Evolutionary conservation across 2,888 invertebrate species (phyloP), one percentile per base, ranked within the genome.

Genomic region (Terebella lapidaria): DNA sequence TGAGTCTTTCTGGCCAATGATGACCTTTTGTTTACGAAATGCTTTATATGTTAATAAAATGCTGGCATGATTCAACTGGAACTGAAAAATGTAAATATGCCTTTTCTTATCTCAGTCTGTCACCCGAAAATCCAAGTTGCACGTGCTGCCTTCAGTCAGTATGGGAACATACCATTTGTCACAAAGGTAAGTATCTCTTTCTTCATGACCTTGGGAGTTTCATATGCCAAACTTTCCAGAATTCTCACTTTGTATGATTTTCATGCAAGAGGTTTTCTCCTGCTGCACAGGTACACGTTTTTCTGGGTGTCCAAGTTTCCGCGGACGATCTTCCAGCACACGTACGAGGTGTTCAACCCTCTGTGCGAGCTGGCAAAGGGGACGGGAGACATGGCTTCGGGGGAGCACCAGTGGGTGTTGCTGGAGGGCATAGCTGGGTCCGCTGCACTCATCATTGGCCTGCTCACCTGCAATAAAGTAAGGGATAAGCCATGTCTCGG

Each of bases 241-340:
- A n/a, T n/a, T n/a, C n/a, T n/a, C n/a, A n/a, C n/a, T n/a, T n/a
- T n/a, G n/a, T n/a, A n/a, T n/a, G n/a, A n/a, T n/a, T n/a, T n/a
- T n/a, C n/a, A n/a, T n/a, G n/a, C n/a, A n/a, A n/a, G n/a, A 35
- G 18, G n/a, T n/a, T 49, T n/a, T 49, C 24, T n/a, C 49, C 49
- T 49, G 10, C 18, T 15, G 10, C 35, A 35, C 22, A 65, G 65
- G 42, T 65, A 65, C 59, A 58, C 57, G 56, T 64, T 59, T 28
- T 20, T 54, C 49, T 65, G 63, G 63, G 24, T 46, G 25, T 27
- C 60, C 22, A 55, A 27, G 20, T 59, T 51, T 56, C 59, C 59
- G 1, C 55, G 56, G 15, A 55, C 27, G 3, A 29, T 64, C 15
- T 65, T 61, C 54, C 15, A 10, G 5, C 49, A 49, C 24, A 5